Evolutionary conservation across 2,113 vertebrate species (phyloP), one percentile per base, ranked within the genome.

Genomic region (Semnornis frantzii): DNA sequence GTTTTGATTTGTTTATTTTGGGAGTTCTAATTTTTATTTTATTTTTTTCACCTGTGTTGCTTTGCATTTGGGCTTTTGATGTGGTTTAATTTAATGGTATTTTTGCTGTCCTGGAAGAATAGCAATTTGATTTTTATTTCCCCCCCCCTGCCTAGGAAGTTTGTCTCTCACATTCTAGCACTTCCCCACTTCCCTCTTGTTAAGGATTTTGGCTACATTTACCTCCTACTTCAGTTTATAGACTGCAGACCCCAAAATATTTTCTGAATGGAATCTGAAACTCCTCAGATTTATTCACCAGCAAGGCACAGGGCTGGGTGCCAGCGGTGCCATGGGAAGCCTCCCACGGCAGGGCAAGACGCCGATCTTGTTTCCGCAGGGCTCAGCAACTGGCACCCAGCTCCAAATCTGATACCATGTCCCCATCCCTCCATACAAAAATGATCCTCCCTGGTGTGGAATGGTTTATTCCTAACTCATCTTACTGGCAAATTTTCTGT

Each of bases 1-100:
- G 6, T 78, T 92, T 95, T 78, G 79, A 85, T 86, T 93, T 92
- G 85, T 87, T 94, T 95, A 21, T 82, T 76, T 64, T 65, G 54
- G 79, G 54, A 21, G 50, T 30, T 20, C 18, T 25, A 6, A 5
- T 28, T 39, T 80, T 54, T 34, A 39, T 39, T 39, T 39, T 39
- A 39, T 52, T 82, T 88, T 81, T 59, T 85, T 70, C 27, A 52
- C 55, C 54, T 48, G 37, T 48, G 37, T 65, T 95, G 75, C 34
- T 78, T 91, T 94, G 24, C 83, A 18, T 93, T 83, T 46, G 31
- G 8, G 72, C 68, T 77, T 96, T 93, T 93, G 88, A 93, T 90
- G 46, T 77, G 64, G 28, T 85, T 81, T 93, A 48, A 77, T 91
- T 62, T 68, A 76, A 64, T 83, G 59, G 2, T 27, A 16, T 55